A percentile compares a stretch with the other conserved stretches of the same genome.
phyloP scores from a whole-genome alignment of 2,888 invertebrate genomes.

The Himalopsyche kuldschensis region DNA sequence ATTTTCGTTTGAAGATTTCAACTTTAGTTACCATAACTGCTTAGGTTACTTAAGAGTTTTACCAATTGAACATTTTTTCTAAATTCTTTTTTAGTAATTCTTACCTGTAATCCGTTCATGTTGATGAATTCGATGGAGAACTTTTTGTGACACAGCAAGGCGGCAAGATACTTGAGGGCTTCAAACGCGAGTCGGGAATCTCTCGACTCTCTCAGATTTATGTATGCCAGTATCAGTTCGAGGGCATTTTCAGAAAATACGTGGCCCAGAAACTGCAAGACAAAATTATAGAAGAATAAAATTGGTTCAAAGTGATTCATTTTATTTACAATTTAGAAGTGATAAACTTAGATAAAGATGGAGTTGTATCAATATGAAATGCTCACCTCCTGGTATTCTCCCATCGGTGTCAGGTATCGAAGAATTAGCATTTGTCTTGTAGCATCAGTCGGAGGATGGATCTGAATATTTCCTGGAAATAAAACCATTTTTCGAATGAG shows the following conservation, averaged over 20 bases:
- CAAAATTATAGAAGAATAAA: not conserved
- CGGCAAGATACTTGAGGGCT: slow-evolving; percentile 91
- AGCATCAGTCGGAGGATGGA: slow-evolving; percentile 85
- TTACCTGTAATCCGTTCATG: slow-evolving; percentile 79
- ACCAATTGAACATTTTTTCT: too few species aligned
- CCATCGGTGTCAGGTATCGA: slow-evolving; percentile 93
- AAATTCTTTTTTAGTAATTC: not conserved
- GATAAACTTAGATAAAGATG: not conserved
- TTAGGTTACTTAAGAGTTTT: too few species aligned
- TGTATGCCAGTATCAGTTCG: slow-evolving; percentile 85
- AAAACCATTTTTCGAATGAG: not conserved
- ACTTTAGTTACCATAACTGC: too few species aligned
- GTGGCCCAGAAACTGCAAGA: slow-evolving; percentile 77
- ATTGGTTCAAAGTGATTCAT: not conserved
- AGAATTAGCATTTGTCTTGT: slow-evolving; percentile 92
- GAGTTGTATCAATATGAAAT: not conserved
- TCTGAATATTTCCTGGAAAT: slow-evolving; percentile 69
- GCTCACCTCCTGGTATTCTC: slow-evolving; percentile 91
- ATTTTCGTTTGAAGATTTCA: too few species aligned
- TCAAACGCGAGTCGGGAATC: slow-evolving; percentile 95
- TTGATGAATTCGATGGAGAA: slow-evolving; percentile 95
- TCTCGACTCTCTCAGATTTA: slow-evolving; percentile 83
- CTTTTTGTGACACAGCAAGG: slow-evolving; percentile 95
- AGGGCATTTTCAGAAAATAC: slow-evolving; percentile 93
- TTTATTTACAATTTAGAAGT: not conserved